Conservation (phyloP, 2,113 vertebrate species). For the Chaenogobius annularis region DNA sequence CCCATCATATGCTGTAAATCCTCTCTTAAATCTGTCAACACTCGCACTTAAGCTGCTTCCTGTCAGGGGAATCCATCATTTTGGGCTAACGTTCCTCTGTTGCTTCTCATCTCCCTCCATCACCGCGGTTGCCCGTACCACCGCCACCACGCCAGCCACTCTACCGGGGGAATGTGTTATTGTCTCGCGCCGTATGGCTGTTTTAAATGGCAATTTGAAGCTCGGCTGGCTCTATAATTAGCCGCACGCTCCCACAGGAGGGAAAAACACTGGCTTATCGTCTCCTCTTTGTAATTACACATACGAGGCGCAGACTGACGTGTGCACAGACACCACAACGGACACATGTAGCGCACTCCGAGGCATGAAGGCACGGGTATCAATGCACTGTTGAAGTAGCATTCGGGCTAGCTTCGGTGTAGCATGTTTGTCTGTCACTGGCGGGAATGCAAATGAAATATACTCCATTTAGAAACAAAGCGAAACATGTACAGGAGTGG, state of each 20-base stretch:
- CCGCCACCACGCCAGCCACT: slow-evolving; percentile 43
- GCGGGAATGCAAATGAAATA: not conserved
- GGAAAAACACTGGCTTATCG: slow-evolving; percentile 65
- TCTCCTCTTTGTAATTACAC: slow-evolving; percentile 80
- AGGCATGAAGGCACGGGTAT: slow-evolving; percentile 19
- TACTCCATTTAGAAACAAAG: not conserved
- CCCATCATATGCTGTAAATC: slow-evolving; percentile 12
- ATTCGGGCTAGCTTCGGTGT: not conserved
- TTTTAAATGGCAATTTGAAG: slow-evolving; percentile 82
- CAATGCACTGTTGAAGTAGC: slow-evolving; percentile 3
- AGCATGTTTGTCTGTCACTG: not conserved
- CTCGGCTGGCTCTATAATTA: slow-evolving; percentile 81
- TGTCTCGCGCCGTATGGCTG: slow-evolving; percentile 77
- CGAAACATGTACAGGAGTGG: not conserved
- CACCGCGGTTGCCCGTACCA: slow-evolving; percentile 16
- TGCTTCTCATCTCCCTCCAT: not conserved
- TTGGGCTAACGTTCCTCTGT: slow-evolving; percentile 31
- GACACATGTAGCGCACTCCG: slow-evolving; percentile 46
- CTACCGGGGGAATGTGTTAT: slow-evolving; percentile 70
- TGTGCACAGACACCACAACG: slow-evolving; percentile 46
- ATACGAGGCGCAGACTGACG: slow-evolving; percentile 61
- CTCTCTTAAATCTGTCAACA: slow-evolving; percentile 18
- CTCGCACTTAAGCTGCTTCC: slow-evolving; percentile 25
- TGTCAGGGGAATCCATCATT: slow-evolving; percentile 26
- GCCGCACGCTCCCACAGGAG: slow-evolving; percentile 74